Conservation (phyloP, 2,888 invertebrate genomes). For the Drosophila ustulata region DNA sequence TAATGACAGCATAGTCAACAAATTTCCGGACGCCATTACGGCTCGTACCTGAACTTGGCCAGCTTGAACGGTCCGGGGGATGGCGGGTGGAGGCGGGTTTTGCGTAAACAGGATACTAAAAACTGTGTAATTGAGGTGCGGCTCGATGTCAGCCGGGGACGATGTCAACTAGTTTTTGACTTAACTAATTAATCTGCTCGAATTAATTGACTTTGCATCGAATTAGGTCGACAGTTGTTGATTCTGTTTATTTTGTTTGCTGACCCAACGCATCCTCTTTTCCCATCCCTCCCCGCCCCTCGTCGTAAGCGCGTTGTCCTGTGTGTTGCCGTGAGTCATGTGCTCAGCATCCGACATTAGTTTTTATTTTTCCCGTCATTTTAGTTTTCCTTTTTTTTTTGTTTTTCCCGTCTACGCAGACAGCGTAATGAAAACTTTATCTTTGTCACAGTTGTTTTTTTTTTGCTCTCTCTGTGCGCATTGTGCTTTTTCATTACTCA, state of each 20-base stretch:
- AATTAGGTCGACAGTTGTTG: slow-evolving; percentile 73
- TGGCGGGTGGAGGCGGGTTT: background rate
- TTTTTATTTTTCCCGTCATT: slow-evolving; percentile 36
- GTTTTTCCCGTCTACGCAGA: slow-evolving; percentile 20
- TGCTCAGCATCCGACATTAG: slow-evolving; percentile 59
- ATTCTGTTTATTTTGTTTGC: slow-evolving; percentile 17
- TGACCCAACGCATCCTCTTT: slow-evolving; percentile 8
- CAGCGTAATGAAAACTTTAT: slow-evolving; percentile 79
- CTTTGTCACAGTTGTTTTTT: slow-evolving; percentile 65
- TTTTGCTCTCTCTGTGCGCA: slow-evolving; percentile 22
- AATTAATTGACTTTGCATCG: slow-evolving; percentile 77
- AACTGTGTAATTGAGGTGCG: slow-evolving; percentile 61
- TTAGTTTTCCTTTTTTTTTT: slow-evolving; percentile 1
- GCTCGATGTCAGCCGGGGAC: slow-evolving; percentile 31
- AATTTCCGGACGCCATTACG: slow-evolving; percentile 40
- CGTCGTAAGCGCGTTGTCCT: slow-evolving; percentile 47
- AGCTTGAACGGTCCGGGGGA: background rate
- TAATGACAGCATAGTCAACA: slow-evolving; percentile 75
- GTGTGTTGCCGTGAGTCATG: slow-evolving; percentile 51
- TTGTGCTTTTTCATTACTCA: slow-evolving; percentile 71
- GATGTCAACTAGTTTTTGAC: slow-evolving; percentile 66
- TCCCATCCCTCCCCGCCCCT: background rate
- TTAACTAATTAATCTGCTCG: slow-evolving; percentile 75
- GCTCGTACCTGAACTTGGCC: slow-evolving; percentile 69
- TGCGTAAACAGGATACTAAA: slow-evolving; percentile 57